Percentiles rank a stretch among this genome's conserved stretches.
phyloP scores from a whole-genome alignment of 2,888 invertebrate species.

The Melieria picta region DNA sequence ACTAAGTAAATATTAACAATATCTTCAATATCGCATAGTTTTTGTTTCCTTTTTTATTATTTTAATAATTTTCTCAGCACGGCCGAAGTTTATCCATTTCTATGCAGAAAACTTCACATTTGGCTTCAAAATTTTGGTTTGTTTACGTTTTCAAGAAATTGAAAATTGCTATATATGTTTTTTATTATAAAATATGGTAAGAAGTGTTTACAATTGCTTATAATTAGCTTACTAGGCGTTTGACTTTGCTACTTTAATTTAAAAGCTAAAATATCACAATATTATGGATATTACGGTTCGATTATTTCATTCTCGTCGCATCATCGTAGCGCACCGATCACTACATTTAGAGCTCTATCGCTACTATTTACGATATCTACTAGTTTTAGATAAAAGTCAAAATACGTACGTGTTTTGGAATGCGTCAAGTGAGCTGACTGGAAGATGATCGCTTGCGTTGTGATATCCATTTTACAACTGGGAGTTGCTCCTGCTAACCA shows the following conservation, averaged over 20 bases:
- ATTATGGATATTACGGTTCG: conserved; percentile 17
- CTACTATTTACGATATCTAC: not conserved
- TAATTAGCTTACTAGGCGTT: conserved; percentile 5
- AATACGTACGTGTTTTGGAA: conserved; percentile 3
- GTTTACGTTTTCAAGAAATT: too few species aligned
- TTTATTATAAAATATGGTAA: not conserved
- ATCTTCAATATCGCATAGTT: too few species aligned
- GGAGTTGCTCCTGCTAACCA: too few species aligned
- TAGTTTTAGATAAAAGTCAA: not conserved
- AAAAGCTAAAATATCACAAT: conserved; percentile 29
- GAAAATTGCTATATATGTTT: too few species aligned
- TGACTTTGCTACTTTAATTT: not conserved
- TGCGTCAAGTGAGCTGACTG: conserved; percentile 16
- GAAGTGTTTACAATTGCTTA: not conserved
- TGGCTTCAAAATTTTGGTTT: too few species aligned
- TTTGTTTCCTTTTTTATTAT: too few species aligned
- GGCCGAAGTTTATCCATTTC: too few species aligned
- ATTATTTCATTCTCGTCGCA: not conserved
- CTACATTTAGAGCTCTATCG: not conserved
- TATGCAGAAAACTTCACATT: too few species aligned
- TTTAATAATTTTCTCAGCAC: too few species aligned
- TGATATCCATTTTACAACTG: too few species aligned
- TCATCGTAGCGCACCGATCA: not conserved
- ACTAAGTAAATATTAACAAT: too few species aligned
- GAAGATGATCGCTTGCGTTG: conserved; percentile 15